Evolutionary conservation across 92 coral and sea anemone genomes (phyloP).

Genomic region (Siderastrea siderea): DNA sequence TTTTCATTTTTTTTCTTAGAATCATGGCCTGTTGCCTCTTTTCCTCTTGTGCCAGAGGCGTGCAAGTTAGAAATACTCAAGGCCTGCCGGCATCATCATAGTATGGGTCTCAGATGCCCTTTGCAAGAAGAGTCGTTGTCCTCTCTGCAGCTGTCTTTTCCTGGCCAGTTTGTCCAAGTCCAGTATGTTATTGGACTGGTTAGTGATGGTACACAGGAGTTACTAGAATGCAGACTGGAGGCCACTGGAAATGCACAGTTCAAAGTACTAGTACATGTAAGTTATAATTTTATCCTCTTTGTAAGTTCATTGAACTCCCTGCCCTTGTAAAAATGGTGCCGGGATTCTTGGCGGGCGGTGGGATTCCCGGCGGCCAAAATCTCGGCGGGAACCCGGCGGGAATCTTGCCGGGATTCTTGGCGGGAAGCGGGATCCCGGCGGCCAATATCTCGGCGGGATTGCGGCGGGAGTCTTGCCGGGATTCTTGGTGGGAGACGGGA

Average conservation of each 20-base stretch:
- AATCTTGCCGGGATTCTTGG: no score
- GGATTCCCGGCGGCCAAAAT: no score
- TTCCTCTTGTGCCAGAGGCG: not conserved
- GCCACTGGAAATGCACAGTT: not conserved
- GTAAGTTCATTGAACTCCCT: not conserved
- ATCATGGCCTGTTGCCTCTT: not conserved
- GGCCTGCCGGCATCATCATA: conserved; percentile 42
- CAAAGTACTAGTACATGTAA: not conserved
- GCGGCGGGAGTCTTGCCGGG: no score
- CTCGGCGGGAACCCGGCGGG: no score
- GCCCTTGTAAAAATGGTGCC: no score
- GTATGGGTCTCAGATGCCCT: not conserved
- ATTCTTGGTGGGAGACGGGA: no score
- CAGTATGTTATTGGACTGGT: conserved; percentile 18
- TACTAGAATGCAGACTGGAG: conserved; percentile 18
- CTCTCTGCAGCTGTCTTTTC: not conserved
- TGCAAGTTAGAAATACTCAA: conserved; percentile 8
- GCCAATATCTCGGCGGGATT: no score
- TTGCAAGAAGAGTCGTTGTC: conserved; percentile 4
- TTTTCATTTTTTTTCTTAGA: not conserved
- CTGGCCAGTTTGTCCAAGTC: conserved; percentile 21
- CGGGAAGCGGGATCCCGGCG: no score
- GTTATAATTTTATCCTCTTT: not conserved
- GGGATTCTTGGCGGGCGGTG: no score
- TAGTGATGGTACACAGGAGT: conserved; percentile 4